These are phyloP conservation scores for Caradrina clavipalpis DNA, from an alignment of 2,888 invertebrate genomes.

Conservation along the genomic window DNA sequence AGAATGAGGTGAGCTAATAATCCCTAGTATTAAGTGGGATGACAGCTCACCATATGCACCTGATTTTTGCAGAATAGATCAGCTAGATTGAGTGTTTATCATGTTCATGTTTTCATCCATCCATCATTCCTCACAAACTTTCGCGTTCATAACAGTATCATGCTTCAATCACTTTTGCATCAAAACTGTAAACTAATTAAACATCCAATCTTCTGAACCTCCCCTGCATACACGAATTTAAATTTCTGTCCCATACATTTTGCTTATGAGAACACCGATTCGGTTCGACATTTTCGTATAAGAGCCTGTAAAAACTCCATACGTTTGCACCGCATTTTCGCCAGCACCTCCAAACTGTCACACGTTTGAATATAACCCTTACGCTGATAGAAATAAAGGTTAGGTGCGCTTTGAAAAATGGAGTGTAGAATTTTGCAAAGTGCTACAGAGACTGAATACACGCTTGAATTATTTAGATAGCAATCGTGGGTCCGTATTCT, in stretches of 20 bases:
- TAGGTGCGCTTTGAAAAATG: conserved; percentile 15
- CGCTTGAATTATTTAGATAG: conserved; percentile 90
- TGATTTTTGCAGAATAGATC: too few species aligned
- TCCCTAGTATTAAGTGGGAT: too few species aligned
- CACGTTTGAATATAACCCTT: conserved; percentile 62
- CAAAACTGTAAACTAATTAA: conserved; percentile 44
- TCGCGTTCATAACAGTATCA: neutral
- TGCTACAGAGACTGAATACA: conserved; percentile 82
- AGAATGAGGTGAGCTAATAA: too few species aligned
- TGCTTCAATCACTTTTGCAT: neutral
- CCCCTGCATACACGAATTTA: conserved; percentile 53
- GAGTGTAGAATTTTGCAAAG: conserved; percentile 67
- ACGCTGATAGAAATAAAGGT: conserved; percentile 46
- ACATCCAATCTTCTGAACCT: conserved; percentile 51
- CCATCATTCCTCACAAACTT: too few species aligned
- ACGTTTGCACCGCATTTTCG: conserved; percentile 67
- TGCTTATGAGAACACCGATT: conserved; percentile 75
- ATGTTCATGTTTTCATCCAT: too few species aligned
- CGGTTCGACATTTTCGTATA: conserved; percentile 88
- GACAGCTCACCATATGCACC: too few species aligned
- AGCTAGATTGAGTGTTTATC: too few species aligned
- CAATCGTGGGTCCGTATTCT: conserved; percentile 88
- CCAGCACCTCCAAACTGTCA: conserved; percentile 7
- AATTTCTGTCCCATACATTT: conserved; percentile 66
- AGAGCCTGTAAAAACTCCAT: conserved; percentile 89